Evolutionary conservation across 1,140 invertebrate genomes (phyloP).

Genomic region (Drosophila ironensis): DNA sequence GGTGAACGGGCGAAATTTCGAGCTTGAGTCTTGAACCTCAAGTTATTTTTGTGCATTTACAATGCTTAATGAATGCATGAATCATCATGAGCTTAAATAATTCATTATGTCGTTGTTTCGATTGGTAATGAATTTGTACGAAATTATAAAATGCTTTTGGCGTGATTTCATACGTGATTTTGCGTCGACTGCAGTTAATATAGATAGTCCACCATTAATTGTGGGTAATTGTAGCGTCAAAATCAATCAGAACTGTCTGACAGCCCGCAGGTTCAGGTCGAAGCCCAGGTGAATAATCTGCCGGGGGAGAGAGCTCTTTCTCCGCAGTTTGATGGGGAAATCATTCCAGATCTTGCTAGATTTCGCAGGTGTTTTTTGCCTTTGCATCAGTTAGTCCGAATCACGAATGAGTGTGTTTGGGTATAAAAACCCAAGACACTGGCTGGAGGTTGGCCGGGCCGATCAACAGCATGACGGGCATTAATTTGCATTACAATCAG

Average conservation of each 20-base stretch:
- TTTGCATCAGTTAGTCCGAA: constrained; percentile 38
- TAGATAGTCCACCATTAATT: constrained; percentile 20
- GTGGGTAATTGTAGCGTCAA: constrained; percentile 25
- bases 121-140: constrained; percentile 49
- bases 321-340: neutral
- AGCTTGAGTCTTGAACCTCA: constrained; percentile 25
- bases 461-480: constrained; percentile 48
- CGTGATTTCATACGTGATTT: constrained; percentile 50
- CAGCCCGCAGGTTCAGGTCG: neutral
- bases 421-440: constrained; percentile 23
- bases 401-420: constrained; percentile 41
- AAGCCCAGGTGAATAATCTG: constrained; percentile 16
- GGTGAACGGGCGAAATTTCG: constrained; percentile 52
- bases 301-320: constrained; percentile 5
- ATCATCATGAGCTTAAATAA: constrained; percentile 67
- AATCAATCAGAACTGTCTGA: constrained; percentile 25
- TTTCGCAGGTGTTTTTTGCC: constrained; percentile 37
- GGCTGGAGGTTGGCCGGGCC: neutral
- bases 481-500: constrained; percentile 71
- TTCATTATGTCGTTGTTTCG: constrained; percentile 62
- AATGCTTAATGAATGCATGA: constrained; percentile 25
- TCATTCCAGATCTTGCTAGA: neutral
- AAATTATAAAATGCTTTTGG: constrained; percentile 63
- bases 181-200: constrained; percentile 11
- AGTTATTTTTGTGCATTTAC: constrained; percentile 31